These are phyloP conservation scores for Syrphus vitripennis DNA, from an alignment of 2,888 invertebrate genomes.

Conservation along the genomic window DNA sequence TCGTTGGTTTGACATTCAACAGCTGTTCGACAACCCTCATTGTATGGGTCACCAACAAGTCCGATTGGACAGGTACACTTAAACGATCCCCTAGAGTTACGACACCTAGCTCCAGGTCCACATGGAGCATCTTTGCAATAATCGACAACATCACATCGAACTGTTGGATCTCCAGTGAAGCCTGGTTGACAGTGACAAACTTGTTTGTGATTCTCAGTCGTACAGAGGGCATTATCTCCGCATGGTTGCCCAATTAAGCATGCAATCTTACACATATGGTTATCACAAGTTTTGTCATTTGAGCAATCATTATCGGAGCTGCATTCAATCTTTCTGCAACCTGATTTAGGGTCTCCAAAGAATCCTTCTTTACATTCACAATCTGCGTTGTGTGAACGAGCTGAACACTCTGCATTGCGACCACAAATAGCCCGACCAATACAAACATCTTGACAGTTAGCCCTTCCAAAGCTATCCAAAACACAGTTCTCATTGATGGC, in stretches of 20 bases:
- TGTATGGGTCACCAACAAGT: conserved; percentile 92
- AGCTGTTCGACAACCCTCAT: conserved; percentile 90
- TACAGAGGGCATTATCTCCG: conserved; percentile 92
- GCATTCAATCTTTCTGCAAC: conserved; percentile 92
- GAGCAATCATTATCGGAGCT: conserved; percentile 87
- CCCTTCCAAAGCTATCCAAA: conserved; percentile 86
- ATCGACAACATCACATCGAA: conserved; percentile 88
- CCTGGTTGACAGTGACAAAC: conserved; percentile 94
- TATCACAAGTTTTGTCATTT: conserved; percentile 91
- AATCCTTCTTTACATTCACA: conserved; percentile 91
- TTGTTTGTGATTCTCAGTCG: conserved; percentile 90
- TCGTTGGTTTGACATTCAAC: conserved; percentile 90
- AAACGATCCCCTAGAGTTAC: conserved; percentile 89
- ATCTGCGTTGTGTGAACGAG: conserved; percentile 87
- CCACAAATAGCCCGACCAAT: conserved; percentile 88
- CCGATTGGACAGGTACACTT: conserved; percentile 90
- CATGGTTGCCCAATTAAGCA: conserved; percentile 92
- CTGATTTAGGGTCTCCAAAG: conserved; percentile 90
- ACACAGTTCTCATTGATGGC: conserved; percentile 87
- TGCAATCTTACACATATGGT: conserved; percentile 92
- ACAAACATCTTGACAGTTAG: conserved; percentile 90
- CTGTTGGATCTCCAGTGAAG: conserved; percentile 89
- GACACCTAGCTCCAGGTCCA: conserved; percentile 90
- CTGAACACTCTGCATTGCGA: conserved; percentile 90
- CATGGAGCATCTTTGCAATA: conserved; percentile 91